Conservation (phyloP, 2,797 vertebrate species). For the Arremon aurantiirostris region DNA sequence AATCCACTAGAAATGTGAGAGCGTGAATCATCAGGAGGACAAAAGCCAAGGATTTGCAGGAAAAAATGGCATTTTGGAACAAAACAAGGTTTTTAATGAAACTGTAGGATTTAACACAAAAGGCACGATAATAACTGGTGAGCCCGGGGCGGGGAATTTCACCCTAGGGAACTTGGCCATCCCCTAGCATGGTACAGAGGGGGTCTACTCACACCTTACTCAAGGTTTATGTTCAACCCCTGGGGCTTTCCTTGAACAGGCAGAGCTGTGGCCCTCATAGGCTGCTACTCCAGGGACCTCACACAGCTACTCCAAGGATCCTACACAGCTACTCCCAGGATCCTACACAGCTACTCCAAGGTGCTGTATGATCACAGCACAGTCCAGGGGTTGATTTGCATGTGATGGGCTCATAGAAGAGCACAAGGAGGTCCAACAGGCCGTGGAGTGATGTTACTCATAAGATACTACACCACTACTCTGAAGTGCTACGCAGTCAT, state of each 20-base stretch:
- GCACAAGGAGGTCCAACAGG: background rate
- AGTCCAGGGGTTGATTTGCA: rapidly evolving
- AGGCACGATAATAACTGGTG: rapidly evolving
- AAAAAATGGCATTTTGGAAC: background rate
- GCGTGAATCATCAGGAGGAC: rapidly evolving
- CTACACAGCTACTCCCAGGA: background rate
- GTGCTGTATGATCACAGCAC: rapidly evolving
- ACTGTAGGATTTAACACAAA: background rate
- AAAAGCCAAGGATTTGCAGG: background rate
- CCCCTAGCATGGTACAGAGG: background rate
- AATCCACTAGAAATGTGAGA: rapidly evolving
- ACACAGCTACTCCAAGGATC: background rate
- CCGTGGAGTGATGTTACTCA: rapidly evolving
- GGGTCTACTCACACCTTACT: background rate
- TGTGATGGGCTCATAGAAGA: rapidly evolving
- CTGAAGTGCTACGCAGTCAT: rapidly evolving
- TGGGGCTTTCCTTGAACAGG: background rate
- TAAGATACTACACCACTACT: background rate
- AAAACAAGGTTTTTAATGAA: background rate
- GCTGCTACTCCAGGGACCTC: background rate
- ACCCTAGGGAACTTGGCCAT: background rate
- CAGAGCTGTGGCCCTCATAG: too few species aligned
- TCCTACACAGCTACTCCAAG: background rate
- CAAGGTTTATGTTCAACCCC: background rate
- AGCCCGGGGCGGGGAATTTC: too few species aligned